Evolutionary conservation across 2,888 invertebrate species (phyloP), one percentile per base, ranked within the genome.

Genomic region (Noctua pronuba): DNA sequence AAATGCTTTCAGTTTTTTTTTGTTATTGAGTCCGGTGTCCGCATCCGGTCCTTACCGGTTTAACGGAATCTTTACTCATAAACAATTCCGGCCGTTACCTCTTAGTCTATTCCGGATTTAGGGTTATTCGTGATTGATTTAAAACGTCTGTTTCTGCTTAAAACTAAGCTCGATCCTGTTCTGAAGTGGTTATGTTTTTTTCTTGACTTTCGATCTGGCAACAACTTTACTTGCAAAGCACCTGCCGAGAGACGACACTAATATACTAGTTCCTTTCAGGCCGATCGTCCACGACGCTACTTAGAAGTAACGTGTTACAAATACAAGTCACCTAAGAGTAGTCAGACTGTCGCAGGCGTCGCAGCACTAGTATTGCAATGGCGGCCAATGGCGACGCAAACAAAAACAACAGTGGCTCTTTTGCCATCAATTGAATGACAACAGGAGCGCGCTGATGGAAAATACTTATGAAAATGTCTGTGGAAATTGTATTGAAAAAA

Each of bases 221-320:
- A 84, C 73, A 83, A 84, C 84, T 84, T 86, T 85, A 86, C 84
- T 86, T 70, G 84, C 83, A 84, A 84, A 83, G 83, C 84, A 84
- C 77, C 84, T 84, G 84, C 49, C 75, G 67, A 83, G 69, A 88
- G 86, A 75, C 71, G 68, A 73, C 55, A 68, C 79, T 86, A 77
- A 76, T 72, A 82, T 58, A 74, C 75, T 77, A 72, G 69, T 65
- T 62, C 80, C 72, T 74, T 69, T 67, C 16, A 65, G 18, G 41
- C n/a, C 65, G n/a, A 28, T 65, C 41, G 65, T 41, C n/a, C 41
- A 41, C 41, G 65, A 65, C 44, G 65, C n/a, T 65, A 18, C 16
- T 8, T 13, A 18, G 0, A 41, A 65, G 28, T 65, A 44, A 41
- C 65, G 18, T 60, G 60, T 60, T 31, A 60, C 28, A n/a, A 49